phyloP scores from a whole-genome alignment of 2,888 invertebrate species.

The Plagiodera versicolora region DNA sequence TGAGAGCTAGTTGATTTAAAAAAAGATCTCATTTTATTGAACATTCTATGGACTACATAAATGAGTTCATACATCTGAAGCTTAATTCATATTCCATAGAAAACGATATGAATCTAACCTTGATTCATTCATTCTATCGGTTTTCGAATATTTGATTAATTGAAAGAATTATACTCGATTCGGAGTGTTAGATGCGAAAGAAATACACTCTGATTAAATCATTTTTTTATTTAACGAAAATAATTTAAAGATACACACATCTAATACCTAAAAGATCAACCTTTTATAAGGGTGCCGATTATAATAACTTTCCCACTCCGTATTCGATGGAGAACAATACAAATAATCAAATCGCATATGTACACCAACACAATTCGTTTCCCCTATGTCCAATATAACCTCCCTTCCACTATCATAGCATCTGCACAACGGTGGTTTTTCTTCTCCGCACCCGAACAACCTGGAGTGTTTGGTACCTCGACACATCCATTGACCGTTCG shows the following conservation, averaged over 20 bases:
- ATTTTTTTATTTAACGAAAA: not conserved
- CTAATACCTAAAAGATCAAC: slow-evolving; percentile 11
- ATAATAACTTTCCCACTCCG: slow-evolving; percentile 36
- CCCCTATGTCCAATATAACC: slow-evolving; percentile 39
- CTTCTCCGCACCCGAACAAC: slow-evolving; percentile 39
- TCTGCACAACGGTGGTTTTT: slow-evolving; percentile 40
- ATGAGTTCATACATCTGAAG: no score
- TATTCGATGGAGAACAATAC: slow-evolving; percentile 28
- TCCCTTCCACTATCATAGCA: slow-evolving; percentile 35
- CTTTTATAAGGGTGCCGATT: slow-evolving; percentile 34
- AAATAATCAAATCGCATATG: slow-evolving; percentile 20
- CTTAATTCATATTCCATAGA: no score
- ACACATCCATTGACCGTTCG: slow-evolving; percentile 32
- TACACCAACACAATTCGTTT: slow-evolving; percentile 34
- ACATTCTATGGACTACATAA: no score
- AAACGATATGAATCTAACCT: no score
- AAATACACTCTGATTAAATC: no score
- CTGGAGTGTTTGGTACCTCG: slow-evolving; percentile 36
- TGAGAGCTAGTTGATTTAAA: no score
- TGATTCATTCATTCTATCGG: no score
- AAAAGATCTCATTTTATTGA: no score
- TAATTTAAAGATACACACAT: not conserved
- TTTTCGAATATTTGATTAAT: no score
- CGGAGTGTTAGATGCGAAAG: no score
- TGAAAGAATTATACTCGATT: no score